A percentile compares a stretch with the other conserved stretches of the same genome.
Evolutionary conservation across 2,113 vertebrate species (phyloP).

Genomic region (Nothoprocta pentlandii): DNA sequence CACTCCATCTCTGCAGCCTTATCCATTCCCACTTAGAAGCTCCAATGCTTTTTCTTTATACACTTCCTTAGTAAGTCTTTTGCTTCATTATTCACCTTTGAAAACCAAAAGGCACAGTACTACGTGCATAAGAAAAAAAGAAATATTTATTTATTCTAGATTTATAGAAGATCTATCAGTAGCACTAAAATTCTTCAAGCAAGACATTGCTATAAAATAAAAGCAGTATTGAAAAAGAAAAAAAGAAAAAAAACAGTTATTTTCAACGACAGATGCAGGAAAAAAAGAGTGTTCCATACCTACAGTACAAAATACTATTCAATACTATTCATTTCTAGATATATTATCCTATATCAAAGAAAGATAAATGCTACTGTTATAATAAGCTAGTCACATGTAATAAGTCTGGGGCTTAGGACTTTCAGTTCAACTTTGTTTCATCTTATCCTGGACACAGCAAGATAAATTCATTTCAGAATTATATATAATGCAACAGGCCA

Average conservation of each 20-base stretch:
- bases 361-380: neutral
- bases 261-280: neutral
- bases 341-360: neutral
- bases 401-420: neutral
- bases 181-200: neutral
- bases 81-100: neutral
- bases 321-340: neutral
- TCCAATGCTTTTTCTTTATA: neutral
- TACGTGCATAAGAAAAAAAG: neutral
- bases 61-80: neutral
- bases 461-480: neutral
- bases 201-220: neutral
- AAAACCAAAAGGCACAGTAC: neutral
- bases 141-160: neutral
- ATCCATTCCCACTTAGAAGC: neutral
- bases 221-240: neutral
- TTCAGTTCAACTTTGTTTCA: neutral
- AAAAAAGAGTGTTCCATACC: neutral
- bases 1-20: neutral
- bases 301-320: neutral
- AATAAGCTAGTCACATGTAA: neutral
- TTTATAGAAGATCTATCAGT: neutral
- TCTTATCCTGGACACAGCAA: neutral
- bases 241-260: neutral
- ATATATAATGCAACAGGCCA: neutral